Conservation (phyloP, 2,888 invertebrate genomes). For the Cephus pygmeus region DNA sequence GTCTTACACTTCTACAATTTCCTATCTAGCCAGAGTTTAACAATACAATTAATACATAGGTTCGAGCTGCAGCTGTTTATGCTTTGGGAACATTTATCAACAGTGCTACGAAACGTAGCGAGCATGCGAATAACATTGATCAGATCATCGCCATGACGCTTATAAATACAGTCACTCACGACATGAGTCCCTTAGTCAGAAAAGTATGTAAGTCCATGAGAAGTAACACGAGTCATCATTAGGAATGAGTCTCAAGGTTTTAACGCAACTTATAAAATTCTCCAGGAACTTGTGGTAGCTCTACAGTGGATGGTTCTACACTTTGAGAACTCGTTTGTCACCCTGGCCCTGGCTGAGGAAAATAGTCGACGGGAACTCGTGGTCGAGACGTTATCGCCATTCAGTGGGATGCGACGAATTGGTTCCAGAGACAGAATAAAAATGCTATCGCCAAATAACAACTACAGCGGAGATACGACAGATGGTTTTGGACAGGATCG, state of each 20-base stretch:
- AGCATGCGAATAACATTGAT: slow-evolving; percentile 94
- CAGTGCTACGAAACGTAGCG: slow-evolving; percentile 83
- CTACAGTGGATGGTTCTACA: slow-evolving; percentile 86
- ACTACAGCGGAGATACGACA: slow-evolving; percentile 51
- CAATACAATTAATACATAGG: slow-evolving; percentile 65
- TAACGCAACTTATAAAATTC: slow-evolving; percentile 1
- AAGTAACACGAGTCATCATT: background rate
- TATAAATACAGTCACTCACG: slow-evolving; percentile 79
- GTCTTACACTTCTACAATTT: background rate
- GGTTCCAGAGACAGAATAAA: slow-evolving; percentile 66
- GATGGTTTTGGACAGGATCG: slow-evolving; percentile 65
- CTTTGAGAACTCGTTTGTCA: slow-evolving; percentile 89
- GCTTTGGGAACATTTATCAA: slow-evolving; percentile 95
- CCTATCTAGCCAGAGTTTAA: slow-evolving; percentile 2
- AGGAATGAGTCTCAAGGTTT: background rate
- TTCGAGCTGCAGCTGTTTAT: slow-evolving; percentile 92
- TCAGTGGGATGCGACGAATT: slow-evolving; percentile 63
- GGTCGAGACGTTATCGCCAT: slow-evolving; percentile 60
- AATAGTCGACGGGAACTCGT: slow-evolving; percentile 64
- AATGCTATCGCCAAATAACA: slow-evolving; percentile 60
- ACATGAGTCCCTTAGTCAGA: slow-evolving; percentile 91
- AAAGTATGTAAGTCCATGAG: slow-evolving; percentile 63
- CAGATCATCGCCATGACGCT: slow-evolving; percentile 91
- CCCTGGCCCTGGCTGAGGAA: slow-evolving; percentile 75
- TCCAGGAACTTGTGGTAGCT: slow-evolving; percentile 85